A percentile compares a stretch with the other conserved stretches of the same genome.
phyloP scores from a whole-genome alignment of 1,140 invertebrate species.

The Drosophila sechellia region DNA sequence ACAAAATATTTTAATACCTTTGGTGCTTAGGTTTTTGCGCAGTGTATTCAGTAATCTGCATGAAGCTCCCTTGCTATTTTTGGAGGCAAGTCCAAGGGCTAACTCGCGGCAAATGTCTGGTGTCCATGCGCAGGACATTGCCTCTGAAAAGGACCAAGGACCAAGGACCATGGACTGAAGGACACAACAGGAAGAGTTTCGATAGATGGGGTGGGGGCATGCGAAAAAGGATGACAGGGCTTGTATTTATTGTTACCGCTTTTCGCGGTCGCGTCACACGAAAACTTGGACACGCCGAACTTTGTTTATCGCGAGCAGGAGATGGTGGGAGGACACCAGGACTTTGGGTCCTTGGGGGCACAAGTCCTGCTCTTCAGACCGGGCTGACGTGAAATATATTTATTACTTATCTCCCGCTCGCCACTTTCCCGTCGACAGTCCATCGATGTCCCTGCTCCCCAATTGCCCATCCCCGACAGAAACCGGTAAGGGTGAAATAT shows the following conservation, averaged over 20 bases:
- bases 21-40: not conserved
- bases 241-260: conserved; percentile 76
- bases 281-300: conserved; percentile 61
- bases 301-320: conserved; percentile 47
- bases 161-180: conserved; percentile 4
- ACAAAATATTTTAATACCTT: not conserved
- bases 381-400: conserved; percentile 68
- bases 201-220: not conserved
- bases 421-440: conserved; percentile 10
- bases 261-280: conserved; percentile 65
- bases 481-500: conserved; percentile 59
- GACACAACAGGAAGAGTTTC: conserved; percentile 1
- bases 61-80: conserved; percentile 46
- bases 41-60: conserved; percentile 27
- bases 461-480: not conserved
- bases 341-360: conserved; percentile 17
- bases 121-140: conserved; percentile 44
- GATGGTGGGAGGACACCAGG: not conserved
- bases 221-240: conserved; percentile 50
- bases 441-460: conserved; percentile 21
- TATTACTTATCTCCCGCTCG: conserved; percentile 59
- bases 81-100: conserved; percentile 45
- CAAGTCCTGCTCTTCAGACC: conserved; percentile 32
- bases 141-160: not conserved
- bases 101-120: conserved; percentile 40